These are phyloP conservation scores for Oligia fasciuncula DNA, from an alignment of 2,888 invertebrate genomes.

Conservation along the genomic window DNA sequence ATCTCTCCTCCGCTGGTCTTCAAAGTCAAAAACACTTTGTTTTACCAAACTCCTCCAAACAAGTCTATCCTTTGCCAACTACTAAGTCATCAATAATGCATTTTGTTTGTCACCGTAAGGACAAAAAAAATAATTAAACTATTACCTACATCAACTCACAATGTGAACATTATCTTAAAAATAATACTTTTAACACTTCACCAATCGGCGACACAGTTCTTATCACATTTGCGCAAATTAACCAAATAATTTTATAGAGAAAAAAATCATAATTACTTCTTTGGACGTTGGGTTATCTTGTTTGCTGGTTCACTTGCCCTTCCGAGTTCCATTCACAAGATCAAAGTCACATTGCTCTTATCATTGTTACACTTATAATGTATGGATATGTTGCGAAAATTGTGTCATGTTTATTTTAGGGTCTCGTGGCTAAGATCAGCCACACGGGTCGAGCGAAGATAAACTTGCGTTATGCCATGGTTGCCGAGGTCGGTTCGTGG, in stretches of 20 bases:
- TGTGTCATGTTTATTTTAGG: constrained; percentile 40
- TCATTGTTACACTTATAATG: constrained; percentile 30
- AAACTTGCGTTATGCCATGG: neutral
- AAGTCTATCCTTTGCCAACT: too few species aligned
- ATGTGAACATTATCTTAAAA: neutral
- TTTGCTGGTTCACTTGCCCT: constrained; percentile 40
- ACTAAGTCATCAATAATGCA: neutral
- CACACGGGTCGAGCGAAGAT: too few species aligned
- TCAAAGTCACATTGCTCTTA: constrained; percentile 66
- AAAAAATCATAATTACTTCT: constrained; percentile 42
- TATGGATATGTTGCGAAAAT: constrained; percentile 27
- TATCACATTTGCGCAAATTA: constrained; percentile 75
- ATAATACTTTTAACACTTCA: neutral
- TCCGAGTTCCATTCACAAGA: constrained; percentile 64
- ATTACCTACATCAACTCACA: too few species aligned
- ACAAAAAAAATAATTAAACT: too few species aligned
- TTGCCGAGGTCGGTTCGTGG: neutral
- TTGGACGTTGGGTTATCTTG: constrained; percentile 48
- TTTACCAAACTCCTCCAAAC: too few species aligned
- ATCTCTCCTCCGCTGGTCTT: too few species aligned
- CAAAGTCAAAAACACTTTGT: too few species aligned
- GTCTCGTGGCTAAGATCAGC: neutral
- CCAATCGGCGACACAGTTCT: constrained; percentile 19
- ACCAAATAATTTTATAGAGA: constrained; percentile 44
- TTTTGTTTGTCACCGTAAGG: neutral